These are phyloP conservation scores for Baryphthengus martii DNA, from an alignment of 2,113 vertebrate species.

Conservation along the genomic window DNA sequence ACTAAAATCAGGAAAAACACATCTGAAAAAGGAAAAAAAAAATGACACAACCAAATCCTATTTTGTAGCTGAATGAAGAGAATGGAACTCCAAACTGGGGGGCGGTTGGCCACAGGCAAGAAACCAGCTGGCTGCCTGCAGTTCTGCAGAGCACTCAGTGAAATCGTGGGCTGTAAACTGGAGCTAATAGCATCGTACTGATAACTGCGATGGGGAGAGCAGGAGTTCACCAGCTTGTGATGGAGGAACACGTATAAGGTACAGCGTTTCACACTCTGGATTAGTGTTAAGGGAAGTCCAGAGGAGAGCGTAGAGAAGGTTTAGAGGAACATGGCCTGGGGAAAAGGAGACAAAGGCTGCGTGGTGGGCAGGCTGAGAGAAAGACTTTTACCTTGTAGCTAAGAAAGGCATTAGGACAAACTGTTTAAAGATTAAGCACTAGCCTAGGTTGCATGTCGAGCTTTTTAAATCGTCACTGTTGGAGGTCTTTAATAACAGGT, in stretches of 20 bases:
- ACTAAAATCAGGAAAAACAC: background rate
- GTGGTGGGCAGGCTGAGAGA: background rate
- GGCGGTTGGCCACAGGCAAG: background rate
- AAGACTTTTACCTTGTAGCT: background rate
- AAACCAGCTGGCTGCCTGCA: background rate
- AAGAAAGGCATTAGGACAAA: background rate
- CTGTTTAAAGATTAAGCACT: background rate
- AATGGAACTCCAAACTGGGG: background rate
- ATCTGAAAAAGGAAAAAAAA: background rate
- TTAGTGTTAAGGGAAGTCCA: background rate
- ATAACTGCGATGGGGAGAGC: background rate
- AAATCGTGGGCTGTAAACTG: background rate
- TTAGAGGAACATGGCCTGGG: background rate
- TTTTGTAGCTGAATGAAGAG: background rate
- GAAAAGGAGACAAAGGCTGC: background rate
- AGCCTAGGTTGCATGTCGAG: background rate
- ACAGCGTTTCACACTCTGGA: rapidly evolving
- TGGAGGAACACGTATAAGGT: background rate
- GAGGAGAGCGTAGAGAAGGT: background rate
- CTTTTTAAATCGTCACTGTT: background rate
- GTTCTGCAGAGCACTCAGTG: background rate
- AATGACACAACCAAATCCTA: rapidly evolving
- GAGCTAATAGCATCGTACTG: background rate
- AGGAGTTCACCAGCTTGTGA: background rate
- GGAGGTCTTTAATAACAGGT: background rate